phyloP scores from a whole-genome alignment of 2,113 vertebrate species.

The Tiliqua scincoides region DNA sequence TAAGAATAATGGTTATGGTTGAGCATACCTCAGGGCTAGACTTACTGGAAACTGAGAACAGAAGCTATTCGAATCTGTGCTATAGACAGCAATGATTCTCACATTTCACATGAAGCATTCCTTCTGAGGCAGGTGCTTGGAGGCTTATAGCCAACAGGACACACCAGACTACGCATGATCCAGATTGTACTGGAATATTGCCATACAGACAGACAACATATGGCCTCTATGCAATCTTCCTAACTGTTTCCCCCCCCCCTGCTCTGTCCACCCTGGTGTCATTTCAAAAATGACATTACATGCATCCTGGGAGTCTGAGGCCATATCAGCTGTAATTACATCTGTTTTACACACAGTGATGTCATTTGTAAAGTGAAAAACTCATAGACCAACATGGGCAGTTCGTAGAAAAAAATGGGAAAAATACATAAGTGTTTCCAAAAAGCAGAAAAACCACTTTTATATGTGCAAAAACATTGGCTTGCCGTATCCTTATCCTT shows the following conservation, averaged over 20 bases:
- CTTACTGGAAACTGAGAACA: background rate
- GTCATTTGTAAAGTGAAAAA: background rate
- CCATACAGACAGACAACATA: background rate
- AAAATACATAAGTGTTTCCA: background rate
- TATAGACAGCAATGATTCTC: background rate
- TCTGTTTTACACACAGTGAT: constrained; percentile 4
- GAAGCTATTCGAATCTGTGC: background rate
- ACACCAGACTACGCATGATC: background rate
- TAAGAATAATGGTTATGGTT: background rate
- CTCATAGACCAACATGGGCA: background rate
- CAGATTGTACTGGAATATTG: background rate
- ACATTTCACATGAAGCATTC: background rate
- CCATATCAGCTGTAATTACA: constrained; percentile 4
- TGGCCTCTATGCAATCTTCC: background rate
- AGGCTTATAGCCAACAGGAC: background rate
- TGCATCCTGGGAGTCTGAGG: background rate
- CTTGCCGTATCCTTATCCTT: background rate
- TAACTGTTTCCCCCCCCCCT: background rate
- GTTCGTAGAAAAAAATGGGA: background rate
- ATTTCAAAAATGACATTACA: constrained; percentile 8
- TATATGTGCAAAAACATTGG: too few relatives aligned
- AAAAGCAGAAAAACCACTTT: background rate
- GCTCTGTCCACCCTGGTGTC: background rate
- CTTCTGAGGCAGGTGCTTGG: constrained; percentile 7
- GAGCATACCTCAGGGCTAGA: background rate